Conservation (phyloP, 2,888 invertebrate genomes). For the Unio pictorum region DNA sequence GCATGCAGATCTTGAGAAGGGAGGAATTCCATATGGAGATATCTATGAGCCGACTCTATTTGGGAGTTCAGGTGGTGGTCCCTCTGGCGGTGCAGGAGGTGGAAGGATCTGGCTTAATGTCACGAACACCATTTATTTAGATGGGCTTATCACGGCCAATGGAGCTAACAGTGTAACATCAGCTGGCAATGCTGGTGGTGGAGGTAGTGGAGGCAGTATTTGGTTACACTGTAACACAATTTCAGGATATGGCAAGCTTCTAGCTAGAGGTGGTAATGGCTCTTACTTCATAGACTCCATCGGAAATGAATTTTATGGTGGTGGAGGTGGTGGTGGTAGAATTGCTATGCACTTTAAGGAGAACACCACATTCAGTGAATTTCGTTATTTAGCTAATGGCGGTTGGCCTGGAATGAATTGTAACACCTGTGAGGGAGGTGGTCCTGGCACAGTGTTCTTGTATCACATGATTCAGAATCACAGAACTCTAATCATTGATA, state of each 20-base stretch:
- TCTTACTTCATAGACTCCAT: slow-evolving; percentile 8
- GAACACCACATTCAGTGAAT: slow-evolving; percentile 57
- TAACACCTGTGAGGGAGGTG: slow-evolving; percentile 45
- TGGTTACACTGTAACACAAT: slow-evolving; percentile 48
- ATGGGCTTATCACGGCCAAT: slow-evolving; percentile 50
- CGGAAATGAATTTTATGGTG: slow-evolving; percentile 11
- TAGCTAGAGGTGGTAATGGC: slow-evolving; percentile 42
- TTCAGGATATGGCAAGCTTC: slow-evolving; percentile 45
- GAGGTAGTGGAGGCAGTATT: slow-evolving; percentile 58
- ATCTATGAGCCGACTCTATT: slow-evolving; percentile 52
- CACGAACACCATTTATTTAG: slow-evolving; percentile 51
- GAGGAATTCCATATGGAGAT: slow-evolving; percentile 52
- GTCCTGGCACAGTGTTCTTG: slow-evolving; percentile 55
- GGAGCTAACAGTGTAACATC: slow-evolving; percentile 34
- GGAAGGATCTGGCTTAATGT: slow-evolving; percentile 59
- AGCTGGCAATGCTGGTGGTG: slow-evolving; percentile 37
- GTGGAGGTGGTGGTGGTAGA: slow-evolving; percentile 56
- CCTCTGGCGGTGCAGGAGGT: slow-evolving; percentile 51
- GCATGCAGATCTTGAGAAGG: background rate
- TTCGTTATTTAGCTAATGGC: slow-evolving; percentile 54
- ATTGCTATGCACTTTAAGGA: slow-evolving; percentile 52
- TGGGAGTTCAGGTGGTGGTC: slow-evolving; percentile 54
- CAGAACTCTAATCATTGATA: slow-evolving; percentile 57
- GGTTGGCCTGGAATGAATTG: slow-evolving; percentile 35
- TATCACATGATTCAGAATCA: slow-evolving; percentile 52